Conservation (phyloP, 2,888 invertebrate species). For the Thera britannica region DNA sequence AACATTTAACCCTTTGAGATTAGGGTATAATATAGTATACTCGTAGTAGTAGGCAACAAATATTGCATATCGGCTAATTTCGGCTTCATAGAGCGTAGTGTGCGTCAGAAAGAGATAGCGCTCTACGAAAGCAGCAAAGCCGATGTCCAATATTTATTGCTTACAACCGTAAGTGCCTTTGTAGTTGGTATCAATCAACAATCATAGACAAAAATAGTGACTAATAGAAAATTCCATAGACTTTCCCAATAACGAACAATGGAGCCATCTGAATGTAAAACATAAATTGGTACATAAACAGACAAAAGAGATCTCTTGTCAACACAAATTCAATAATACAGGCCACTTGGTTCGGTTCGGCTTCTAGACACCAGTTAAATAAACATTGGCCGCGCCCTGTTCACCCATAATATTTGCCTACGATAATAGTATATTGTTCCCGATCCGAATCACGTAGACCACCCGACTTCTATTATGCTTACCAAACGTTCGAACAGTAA, state of each 20-base stretch:
- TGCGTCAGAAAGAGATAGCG: too few species aligned
- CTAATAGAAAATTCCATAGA: constrained; percentile 5
- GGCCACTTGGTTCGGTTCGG: constrained; percentile 30
- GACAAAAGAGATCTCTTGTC: constrained; percentile 34
- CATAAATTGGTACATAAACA: constrained; percentile 27
- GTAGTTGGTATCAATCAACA: too few species aligned
- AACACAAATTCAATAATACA: constrained; percentile 34
- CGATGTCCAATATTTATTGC: too few species aligned
- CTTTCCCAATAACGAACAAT: constrained; percentile 23
- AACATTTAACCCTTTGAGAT: too few species aligned
- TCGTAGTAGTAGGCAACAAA: too few species aligned
- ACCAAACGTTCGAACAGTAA: constrained; percentile 47
- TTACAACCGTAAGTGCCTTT: too few species aligned
- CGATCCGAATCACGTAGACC: constrained; percentile 43
- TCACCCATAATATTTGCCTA: constrained; percentile 37
- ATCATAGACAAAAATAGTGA: too few species aligned
- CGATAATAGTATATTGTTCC: constrained; percentile 33
- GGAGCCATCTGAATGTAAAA: constrained; percentile 27
- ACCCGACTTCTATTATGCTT: constrained; percentile 40
- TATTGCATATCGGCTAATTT: too few species aligned
- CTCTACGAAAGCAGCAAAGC: too few species aligned
- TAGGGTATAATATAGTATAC: too few species aligned
- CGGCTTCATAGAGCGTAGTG: too few species aligned
- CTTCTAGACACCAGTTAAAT: constrained; percentile 38
- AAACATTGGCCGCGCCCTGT: constrained; percentile 36